Percentiles rank a stretch among this genome's conserved stretches.
Evolutionary conservation across 2,113 vertebrate genomes (phyloP).

Genomic region (Xenopus laevis): DNA sequence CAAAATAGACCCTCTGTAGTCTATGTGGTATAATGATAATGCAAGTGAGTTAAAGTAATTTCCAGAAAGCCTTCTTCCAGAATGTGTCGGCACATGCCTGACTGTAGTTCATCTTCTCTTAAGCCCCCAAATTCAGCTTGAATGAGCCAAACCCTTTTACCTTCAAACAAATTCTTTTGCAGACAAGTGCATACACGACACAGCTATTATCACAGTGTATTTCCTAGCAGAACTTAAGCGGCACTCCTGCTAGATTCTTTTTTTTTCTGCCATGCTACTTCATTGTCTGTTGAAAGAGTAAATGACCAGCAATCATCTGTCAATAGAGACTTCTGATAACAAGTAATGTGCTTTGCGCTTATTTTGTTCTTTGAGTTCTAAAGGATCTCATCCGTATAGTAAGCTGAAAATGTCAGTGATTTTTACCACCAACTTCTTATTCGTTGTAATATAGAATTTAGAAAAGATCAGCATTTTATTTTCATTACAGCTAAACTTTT

Average conservation of each 20-base stretch:
- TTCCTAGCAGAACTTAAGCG: slow-evolving; percentile 48
- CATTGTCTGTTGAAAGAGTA: slow-evolving; percentile 45
- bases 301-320: neutral
- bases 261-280: slow-evolving; percentile 49
- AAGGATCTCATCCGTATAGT: neutral
- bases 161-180: slow-evolving; percentile 51
- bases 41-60: neutral
- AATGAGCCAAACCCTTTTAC: slow-evolving; percentile 53
- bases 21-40: neutral
- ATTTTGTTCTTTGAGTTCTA: neutral
- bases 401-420: neutral
- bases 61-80: slow-evolving; percentile 20
- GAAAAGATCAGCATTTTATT: neutral
- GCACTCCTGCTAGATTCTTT: slow-evolving; percentile 49
- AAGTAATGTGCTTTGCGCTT: neutral
- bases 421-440: neutral
- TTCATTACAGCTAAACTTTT: neutral
- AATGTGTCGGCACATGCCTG: slow-evolving; percentile 30
- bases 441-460: neutral
- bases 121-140: neutral
- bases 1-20: too few species aligned
- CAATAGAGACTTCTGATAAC: neutral
- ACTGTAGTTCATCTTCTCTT: slow-evolving; percentile 33
- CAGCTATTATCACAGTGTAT: slow-evolving; percentile 49
- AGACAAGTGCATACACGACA: slow-evolving; percentile 57